Evolutionary conservation across 35 echinoderm and acorn worm species (phyloP).

Genomic region (Patiria miniata): DNA sequence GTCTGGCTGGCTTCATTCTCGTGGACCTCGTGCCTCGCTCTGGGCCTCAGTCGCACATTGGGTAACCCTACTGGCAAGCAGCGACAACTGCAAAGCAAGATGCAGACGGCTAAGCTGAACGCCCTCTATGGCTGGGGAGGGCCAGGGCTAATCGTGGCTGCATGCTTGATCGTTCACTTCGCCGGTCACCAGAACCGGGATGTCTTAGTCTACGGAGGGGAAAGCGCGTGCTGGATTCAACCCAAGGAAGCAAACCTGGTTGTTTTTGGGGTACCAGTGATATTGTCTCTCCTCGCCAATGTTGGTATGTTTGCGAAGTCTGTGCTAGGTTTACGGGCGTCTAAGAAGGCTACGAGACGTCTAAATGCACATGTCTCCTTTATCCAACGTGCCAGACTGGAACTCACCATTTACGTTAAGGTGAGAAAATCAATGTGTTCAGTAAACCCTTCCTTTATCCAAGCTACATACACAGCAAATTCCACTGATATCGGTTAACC

Average conservation of each 20-base stretch:
- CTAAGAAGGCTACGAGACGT: slow-evolving; percentile 4
- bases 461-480: too few relatives aligned
- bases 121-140: slow-evolving; percentile 21
- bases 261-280: slow-evolving; percentile 26
- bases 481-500: too few relatives aligned
- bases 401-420: slow-evolving; percentile 27
- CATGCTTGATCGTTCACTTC: slow-evolving; percentile 10
- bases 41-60: slow-evolving; percentile 57
- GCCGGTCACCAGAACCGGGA: neutral
- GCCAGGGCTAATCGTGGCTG: neutral
- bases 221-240: neutral
- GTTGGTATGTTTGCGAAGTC: slow-evolving; percentile 3
- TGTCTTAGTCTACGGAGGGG: neutral
- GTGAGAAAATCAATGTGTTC: neutral
- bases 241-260: neutral
- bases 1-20: slow-evolving; percentile 58
- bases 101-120: neutral
- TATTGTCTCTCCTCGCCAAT: neutral
- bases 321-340: neutral
- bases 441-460: too few relatives aligned
- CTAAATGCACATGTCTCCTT: neutral
- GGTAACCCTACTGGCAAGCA: slow-evolving; percentile 6
- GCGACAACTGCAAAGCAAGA: neutral
- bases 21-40: slow-evolving; percentile 62
- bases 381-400: neutral